Conservation (phyloP, 2,797 vertebrate genomes). For the Benthosema pterotum region DNA sequence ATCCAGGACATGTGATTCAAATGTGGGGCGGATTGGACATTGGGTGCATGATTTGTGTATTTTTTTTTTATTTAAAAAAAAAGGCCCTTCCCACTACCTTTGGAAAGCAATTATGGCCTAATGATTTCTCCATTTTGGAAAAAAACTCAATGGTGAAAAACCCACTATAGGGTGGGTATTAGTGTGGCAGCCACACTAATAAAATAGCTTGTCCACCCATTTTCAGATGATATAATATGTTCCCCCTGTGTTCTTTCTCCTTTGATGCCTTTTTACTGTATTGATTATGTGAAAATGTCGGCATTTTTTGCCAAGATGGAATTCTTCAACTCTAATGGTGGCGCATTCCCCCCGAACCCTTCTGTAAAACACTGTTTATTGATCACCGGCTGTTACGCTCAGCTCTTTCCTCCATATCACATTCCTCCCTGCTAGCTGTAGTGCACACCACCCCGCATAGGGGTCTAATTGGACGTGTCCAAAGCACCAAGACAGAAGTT, state of each 20-base stretch:
- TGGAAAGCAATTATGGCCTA: too few species aligned
- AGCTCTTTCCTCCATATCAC: constrained; percentile 48
- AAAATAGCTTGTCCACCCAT: constrained; percentile 12
- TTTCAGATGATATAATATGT: constrained; percentile 26
- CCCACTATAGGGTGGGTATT: too few species aligned
- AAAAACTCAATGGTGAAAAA: too few species aligned
- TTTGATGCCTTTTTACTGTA: constrained; percentile 53
- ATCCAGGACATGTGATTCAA: too few species aligned
- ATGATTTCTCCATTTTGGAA: too few species aligned
- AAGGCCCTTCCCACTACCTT: too few species aligned
- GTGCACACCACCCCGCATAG: constrained; percentile 27
- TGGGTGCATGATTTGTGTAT: too few species aligned
- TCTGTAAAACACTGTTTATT: constrained; percentile 62
- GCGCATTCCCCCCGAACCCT: constrained; percentile 27
- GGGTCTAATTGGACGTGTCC: constrained; percentile 62
- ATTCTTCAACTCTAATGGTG: constrained; percentile 42
- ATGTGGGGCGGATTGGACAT: too few species aligned
- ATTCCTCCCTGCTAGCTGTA: constrained; percentile 29
- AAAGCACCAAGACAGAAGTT: constrained; percentile 39
- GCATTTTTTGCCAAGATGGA: constrained; percentile 31
- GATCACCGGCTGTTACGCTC: constrained; percentile 52
- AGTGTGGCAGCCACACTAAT: too few species aligned
- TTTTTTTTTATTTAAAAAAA: too few species aligned
- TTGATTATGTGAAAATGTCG: constrained; percentile 65
- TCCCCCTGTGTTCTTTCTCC: constrained; percentile 9